Percentiles rank a stretch among this genome's conserved stretches.
phyloP scores from a whole-genome alignment of 2,113 vertebrate genomes.

The Pelvicachromis taeniatus region DNA sequence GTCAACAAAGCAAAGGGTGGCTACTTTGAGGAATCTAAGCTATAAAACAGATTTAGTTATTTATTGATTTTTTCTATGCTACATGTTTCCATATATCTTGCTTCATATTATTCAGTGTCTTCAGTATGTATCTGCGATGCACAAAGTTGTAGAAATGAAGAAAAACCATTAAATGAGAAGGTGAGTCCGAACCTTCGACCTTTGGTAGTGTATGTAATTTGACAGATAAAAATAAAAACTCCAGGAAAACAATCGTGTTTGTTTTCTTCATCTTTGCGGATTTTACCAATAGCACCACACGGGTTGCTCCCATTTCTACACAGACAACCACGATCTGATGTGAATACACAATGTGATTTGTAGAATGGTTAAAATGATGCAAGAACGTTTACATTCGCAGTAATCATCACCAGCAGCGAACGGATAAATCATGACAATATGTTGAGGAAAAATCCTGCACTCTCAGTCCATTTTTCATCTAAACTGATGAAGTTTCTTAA shows the following conservation, averaged over 20 bases:
- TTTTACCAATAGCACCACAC: background rate
- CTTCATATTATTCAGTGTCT: background rate
- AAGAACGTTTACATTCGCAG: background rate
- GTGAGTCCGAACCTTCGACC: background rate
- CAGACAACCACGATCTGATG: background rate
- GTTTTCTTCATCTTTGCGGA: background rate
- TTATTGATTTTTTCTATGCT: background rate
- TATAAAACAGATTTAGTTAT: background rate
- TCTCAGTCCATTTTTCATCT: background rate
- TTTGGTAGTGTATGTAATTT: background rate
- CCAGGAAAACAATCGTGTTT: background rate
- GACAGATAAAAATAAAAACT: background rate
- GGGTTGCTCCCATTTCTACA: background rate
- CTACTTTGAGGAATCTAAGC: background rate
- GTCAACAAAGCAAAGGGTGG: accelerated
- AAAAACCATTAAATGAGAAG: background rate
- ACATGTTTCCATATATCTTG: background rate
- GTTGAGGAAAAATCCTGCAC: background rate
- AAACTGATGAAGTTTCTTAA: background rate
- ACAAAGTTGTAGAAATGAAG: background rate
- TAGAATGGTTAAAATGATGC: background rate
- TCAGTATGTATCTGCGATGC: background rate
- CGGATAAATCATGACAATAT: background rate
- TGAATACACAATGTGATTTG: background rate
- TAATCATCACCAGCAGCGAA: background rate